Evolutionary conservation across 1,140 invertebrate species (phyloP), one percentile per base, ranked within the genome.

Genomic region (Bombus difficillimus): DNA sequence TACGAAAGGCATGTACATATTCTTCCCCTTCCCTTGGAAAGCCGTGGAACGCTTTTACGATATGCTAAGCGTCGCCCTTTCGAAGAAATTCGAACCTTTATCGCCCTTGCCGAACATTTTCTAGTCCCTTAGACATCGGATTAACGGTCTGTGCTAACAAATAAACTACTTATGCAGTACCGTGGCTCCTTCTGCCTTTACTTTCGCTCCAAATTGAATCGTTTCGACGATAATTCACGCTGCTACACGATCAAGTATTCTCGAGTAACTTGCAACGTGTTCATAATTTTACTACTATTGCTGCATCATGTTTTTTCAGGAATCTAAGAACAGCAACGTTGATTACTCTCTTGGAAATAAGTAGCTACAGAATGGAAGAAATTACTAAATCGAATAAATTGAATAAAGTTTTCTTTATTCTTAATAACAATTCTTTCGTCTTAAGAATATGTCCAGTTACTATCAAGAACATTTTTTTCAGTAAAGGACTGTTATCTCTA

Each of bases 1-100:
- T 94, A 93, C 92, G 92, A 73, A 83, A 89, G 68, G 81, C 76
- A 39, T 64, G 57, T 79, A 62, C 57, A 34, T 47, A 62, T 53
- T 47, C 72, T 74, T 82, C 66, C 66, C 74, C 62, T 53, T 73
- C 53, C 73, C 81, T 39, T 18, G 37, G 28, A 59, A 62, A 71
- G 80, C 66, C 66, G 57, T 18, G 39, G n/a, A 84, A 85, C 84
- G 78, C 79, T 92, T 92, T 92, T 92, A 92, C 90, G 90, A 93
- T 94, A 93, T 92, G 93, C 92, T 92, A 93, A 94, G 90, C 86
- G 86, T 78, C 83, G 79, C 69, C 88, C 88, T 88, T 90, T 91
- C 81, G 34, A 88, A 89, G 87, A 87, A 79, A 91, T 91, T 90
- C 86, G 75, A 91, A 90, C 88, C 87, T 90, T 91, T 91, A 88